These are phyloP conservation scores for Cosmia pyralina DNA, from an alignment of 2,888 invertebrate species.

Conservation along the genomic window DNA sequence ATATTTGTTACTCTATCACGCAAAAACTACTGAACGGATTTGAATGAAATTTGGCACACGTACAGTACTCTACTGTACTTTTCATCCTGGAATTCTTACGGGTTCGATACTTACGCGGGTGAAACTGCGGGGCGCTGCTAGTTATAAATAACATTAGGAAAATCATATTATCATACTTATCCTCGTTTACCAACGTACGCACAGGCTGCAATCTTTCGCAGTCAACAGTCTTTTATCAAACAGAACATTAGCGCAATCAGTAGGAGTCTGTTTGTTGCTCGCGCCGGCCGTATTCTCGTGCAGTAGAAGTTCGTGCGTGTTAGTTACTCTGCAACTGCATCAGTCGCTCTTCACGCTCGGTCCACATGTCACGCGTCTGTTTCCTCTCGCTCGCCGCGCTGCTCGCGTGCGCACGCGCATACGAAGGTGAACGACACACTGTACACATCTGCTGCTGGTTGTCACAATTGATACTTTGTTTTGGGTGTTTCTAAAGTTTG, in stretches of 20 bases:
- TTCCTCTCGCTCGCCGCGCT: constrained; percentile 71
- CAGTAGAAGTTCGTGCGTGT: neutral
- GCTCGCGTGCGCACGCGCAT: constrained; percentile 73
- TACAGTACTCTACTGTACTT: too few relatives aligned
- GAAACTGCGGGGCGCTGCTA: too few relatives aligned
- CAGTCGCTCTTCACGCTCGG: constrained; percentile 15
- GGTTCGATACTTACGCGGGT: too few relatives aligned
- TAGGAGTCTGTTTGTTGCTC: constrained; percentile 35
- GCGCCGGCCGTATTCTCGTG: constrained; percentile 28
- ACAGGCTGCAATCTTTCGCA: constrained; percentile 73
- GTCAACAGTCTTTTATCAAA: constrained; percentile 80
- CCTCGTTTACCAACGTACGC: constrained; percentile 33
- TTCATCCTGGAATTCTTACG: too few relatives aligned
- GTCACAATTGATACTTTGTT: constrained; percentile 64
- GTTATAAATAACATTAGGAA: neutral
- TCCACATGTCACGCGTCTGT: constrained; percentile 70
- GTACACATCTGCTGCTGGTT: constrained; percentile 67
- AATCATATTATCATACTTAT: constrained; percentile 15
- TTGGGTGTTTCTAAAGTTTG: constrained; percentile 69
- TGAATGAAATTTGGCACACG: too few relatives aligned
- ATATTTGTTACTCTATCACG: too few relatives aligned
- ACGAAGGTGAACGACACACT: constrained; percentile 75
- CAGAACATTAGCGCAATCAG: constrained; percentile 64
- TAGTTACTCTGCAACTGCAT: constrained; percentile 13
- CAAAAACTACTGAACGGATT: too few relatives aligned